Conservation (phyloP, 2,113 vertebrate species). For the Indri indri region DNA sequence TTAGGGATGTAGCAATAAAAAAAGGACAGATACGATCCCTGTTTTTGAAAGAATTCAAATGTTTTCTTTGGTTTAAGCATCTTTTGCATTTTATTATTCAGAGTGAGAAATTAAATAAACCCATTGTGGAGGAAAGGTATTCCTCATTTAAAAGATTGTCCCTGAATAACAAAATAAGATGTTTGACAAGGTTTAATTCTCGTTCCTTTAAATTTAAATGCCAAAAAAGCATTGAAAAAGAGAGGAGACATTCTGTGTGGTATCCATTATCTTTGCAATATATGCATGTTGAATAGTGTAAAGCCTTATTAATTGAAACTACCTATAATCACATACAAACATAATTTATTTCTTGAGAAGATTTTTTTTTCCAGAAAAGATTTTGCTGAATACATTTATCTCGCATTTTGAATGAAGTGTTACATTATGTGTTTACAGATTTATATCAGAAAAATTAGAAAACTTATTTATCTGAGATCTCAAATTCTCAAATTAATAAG, state of each 20-base stretch:
- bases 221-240: neutral
- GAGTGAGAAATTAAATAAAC: neutral
- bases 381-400: neutral
- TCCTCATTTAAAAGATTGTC: neutral
- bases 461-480: neutral
- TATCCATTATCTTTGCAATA: neutral
- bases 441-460: neutral
- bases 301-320: neutral
- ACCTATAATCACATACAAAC: neutral
- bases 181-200: neutral
- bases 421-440: neutral
- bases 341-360: neutral
- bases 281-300: neutral
- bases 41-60: neutral
- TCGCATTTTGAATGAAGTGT: neutral
- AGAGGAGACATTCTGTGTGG: neutral
- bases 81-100: slow-evolving; percentile 4
- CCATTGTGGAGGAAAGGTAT: neutral
- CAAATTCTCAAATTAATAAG: neutral
- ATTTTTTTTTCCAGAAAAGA: neutral
- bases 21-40: neutral
- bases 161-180: neutral
- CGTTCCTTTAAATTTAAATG: neutral
- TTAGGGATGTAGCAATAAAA: neutral
- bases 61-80: neutral